Evolutionary conservation across 2,888 invertebrate species (phyloP).

Genomic region (Buathra laborator): DNA sequence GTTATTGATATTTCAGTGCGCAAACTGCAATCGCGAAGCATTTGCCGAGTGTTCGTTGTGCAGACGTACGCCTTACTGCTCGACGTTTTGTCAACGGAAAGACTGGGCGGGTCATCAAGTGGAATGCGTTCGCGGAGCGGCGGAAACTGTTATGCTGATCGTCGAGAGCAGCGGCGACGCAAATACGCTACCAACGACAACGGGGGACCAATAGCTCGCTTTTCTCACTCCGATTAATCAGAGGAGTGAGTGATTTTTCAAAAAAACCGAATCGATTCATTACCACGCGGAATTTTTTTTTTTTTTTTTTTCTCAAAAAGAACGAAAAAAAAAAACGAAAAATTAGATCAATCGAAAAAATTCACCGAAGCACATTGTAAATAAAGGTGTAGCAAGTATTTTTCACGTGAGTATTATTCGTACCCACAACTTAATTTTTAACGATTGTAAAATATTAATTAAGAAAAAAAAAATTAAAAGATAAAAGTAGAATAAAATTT

Average conservation of each 20-base stretch:
- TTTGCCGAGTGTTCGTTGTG: slow-evolving; percentile 95
- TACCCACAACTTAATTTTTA: slow-evolving; percentile 30
- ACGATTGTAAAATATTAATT: slow-evolving; percentile 22
- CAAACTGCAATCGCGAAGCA: slow-evolving; percentile 95
- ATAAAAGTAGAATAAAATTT: slow-evolving; percentile 1
- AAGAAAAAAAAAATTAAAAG: background rate
- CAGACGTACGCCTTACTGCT: slow-evolving; percentile 94
- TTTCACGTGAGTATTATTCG: slow-evolving; percentile 57
- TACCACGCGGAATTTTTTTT: background rate
- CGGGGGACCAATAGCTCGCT: slow-evolving; percentile 82
- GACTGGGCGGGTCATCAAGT: slow-evolving; percentile 96
- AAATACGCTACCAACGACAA: slow-evolving; percentile 75
- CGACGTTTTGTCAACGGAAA: slow-evolving; percentile 95
- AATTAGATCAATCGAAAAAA: slow-evolving; percentile 18
- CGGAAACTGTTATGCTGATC: slow-evolving; percentile 94
- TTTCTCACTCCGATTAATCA: slow-evolving; percentile 20
- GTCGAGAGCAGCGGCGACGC: slow-evolving; percentile 89
- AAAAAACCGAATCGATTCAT: slow-evolving; percentile 11
- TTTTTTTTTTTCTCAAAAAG: slow-evolving; percentile 9
- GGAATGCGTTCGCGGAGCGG: slow-evolving; percentile 91
- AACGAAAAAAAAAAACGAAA: slow-evolving; percentile 20
- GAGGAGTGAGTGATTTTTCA: background rate
- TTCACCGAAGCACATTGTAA: slow-evolving; percentile 53
- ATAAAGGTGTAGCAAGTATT: slow-evolving; percentile 64
- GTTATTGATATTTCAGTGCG: slow-evolving; percentile 88